phyloP scores from a whole-genome alignment of 2,113 vertebrate genomes.

The Polyodon spathula region DNA sequence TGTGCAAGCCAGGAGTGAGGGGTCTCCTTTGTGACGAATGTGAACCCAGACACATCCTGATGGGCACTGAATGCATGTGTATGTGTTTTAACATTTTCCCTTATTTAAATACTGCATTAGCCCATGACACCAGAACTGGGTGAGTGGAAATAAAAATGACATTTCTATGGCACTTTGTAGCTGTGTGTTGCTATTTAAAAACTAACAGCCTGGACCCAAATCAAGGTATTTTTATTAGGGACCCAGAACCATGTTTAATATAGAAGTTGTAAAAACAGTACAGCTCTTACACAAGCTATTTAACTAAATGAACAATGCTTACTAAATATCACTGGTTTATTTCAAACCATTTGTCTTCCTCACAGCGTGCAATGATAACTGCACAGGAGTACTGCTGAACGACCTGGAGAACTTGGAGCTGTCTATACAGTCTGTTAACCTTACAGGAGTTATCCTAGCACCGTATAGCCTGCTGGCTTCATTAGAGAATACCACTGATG shows the following conservation, averaged over 20 bases:
- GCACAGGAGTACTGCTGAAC: constrained; percentile 64
- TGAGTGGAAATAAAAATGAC: no score
- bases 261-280: no score
- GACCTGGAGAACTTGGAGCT: constrained; percentile 50
- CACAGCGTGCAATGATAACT: constrained; percentile 77
- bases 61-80: constrained; percentile 71
- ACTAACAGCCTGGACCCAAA: no score
- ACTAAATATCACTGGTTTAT: no score
- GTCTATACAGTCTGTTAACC: constrained; percentile 56
- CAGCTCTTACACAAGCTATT: no score
- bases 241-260: no score
- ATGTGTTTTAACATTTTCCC: constrained; percentile 38
- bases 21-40: constrained; percentile 75
- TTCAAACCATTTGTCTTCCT: neutral
- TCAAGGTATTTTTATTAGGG: no score
- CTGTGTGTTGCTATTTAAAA: no score
- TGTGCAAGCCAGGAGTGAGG: constrained; percentile 65
- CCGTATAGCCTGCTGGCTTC: constrained; percentile 56
- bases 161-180: no score
- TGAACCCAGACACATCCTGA: constrained; percentile 59
- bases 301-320: no score
- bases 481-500: constrained; percentile 63
- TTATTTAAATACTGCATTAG: neutral
- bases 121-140: no score
- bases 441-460: constrained; percentile 44